Evolutionary conservation across 2,113 vertebrate genomes (phyloP), one percentile per base, ranked within the genome.

Genomic region (Hippocampus mohnikei): DNA sequence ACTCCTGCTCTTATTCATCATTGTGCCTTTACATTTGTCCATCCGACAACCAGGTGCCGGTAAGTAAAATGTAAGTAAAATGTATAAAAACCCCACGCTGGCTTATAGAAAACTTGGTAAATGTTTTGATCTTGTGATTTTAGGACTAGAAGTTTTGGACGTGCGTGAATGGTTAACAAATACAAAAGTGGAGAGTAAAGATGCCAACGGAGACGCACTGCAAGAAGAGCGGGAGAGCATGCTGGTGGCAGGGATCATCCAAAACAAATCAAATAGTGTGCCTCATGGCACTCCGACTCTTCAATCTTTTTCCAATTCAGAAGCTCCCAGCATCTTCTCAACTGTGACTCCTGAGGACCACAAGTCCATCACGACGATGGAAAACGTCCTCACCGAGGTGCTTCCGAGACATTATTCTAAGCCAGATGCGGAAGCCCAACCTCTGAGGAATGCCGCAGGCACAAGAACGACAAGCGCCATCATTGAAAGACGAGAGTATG

Each of bases 1-100:
- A 5, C 25, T 90, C 44, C 50, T 90, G 70, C 68, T 91, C 8
- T 25, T 86, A 55, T 21, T 85, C 60, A 46, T 81, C 46, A 52
- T 71, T 37, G 66, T 77, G 59, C 60, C 78, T 58, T 79, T 70
- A 71, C 71, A 82, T 70, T 78, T 87, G 27, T 58, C 76, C 0
- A 52, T 76, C 1, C 53, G 84, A 37, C 81, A 85, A 61, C 56
- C 86, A 46, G 77, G 91, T 33, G 29, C 29, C 29, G 29, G 29
- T 91, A 82, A 91, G 91, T 91, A n/a, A n/a, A n/a, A n/a, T n/a
- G n/a, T n/a, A n/a, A n/a, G n/a, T n/a, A n/a, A n/a, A 23, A 44
- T 3, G 12, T 37, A 20, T 13, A 61, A 21, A 20, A 23, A 13
- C 1, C 61, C 40, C 29, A 11, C 13, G n/a, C 60, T 41, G 33